Conservation (phyloP, 2,113 vertebrate genomes). For the Machaerirhynchus nigripectus region DNA sequence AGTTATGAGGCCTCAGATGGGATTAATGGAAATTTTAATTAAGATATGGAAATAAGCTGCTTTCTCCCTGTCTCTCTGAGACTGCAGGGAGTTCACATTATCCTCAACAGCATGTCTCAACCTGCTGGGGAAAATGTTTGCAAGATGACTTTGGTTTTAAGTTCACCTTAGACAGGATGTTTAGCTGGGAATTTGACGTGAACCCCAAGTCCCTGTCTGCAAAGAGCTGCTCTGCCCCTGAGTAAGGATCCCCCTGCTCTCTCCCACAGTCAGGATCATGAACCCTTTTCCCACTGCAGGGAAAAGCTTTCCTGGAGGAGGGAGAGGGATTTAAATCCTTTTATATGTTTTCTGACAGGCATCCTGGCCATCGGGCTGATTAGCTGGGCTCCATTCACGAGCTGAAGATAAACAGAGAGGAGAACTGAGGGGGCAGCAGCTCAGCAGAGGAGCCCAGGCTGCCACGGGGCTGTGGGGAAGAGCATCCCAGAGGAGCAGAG, state of each 20-base stretch:
- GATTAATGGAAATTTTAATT: conserved; percentile 76
- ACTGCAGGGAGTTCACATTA: conserved; percentile 59
- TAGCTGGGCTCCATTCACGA: background rate
- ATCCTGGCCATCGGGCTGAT: background rate
- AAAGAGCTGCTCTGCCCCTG: background rate
- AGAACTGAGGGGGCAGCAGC: background rate
- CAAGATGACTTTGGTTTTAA: conserved; percentile 46
- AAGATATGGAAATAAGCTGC: conserved; percentile 74
- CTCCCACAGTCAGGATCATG: background rate
- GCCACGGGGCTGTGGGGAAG: rapidly evolving
- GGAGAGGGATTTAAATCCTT: background rate
- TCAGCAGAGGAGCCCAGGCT: background rate
- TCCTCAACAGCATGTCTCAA: conserved; percentile 55
- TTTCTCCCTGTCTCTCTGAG: conserved; percentile 57
- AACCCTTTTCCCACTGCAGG: background rate
- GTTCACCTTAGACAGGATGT: conserved; percentile 9
- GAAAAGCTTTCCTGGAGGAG: background rate
- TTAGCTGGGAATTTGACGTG: background rate
- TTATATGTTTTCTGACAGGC: background rate
- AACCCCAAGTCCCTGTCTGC: background rate
- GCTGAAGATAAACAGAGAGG: background rate
- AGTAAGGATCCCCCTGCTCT: background rate
- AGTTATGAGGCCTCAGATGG: conserved; percentile 70
- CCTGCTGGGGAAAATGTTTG: conserved; percentile 45
- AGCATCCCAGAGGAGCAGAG: background rate